These are phyloP conservation scores for Parapsyche elsis DNA, from an alignment of 1,140 invertebrate genomes.

Conservation along the genomic window DNA sequence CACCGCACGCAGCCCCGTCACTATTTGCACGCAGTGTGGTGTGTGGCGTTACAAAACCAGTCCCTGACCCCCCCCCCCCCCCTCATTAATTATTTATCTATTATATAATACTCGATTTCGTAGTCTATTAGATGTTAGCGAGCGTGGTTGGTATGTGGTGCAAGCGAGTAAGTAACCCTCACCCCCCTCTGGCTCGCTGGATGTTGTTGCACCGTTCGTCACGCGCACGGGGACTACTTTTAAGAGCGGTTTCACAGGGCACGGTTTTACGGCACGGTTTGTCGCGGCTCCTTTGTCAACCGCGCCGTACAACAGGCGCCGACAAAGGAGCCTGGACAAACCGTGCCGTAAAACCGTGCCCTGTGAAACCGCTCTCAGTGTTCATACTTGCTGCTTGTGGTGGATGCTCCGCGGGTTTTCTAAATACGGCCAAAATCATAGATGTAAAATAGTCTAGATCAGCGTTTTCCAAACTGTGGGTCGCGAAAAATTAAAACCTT, in stretches of 20 bases:
- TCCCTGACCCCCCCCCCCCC: constrained; percentile 22
- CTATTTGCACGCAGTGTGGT: constrained; percentile 64
- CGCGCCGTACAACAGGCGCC: too few species aligned
- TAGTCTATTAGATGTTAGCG: constrained; percentile 55
- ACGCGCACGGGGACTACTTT: constrained; percentile 42
- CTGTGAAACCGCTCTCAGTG: too few species aligned
- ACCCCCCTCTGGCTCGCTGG: constrained; percentile 46
- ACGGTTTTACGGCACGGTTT: too few species aligned
- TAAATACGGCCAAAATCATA: too few species aligned
- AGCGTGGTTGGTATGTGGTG: constrained; percentile 40
- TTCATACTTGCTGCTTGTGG: constrained; percentile 21
- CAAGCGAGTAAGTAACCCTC: constrained; percentile 35
- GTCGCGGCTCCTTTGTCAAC: too few species aligned
- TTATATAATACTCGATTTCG: constrained; percentile 42
- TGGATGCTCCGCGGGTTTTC: neutral
- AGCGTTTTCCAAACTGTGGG: too few species aligned
- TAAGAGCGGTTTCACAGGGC: too few species aligned
- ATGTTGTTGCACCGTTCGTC: constrained; percentile 52
- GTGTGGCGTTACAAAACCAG: constrained; percentile 58
- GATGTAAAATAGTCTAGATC: too few species aligned
- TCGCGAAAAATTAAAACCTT: too few species aligned
- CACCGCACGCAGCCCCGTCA: constrained; percentile 70
- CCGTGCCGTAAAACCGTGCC: too few species aligned
- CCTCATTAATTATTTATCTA: constrained; percentile 29
- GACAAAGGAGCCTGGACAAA: too few species aligned